Evolutionary conservation across 2,113 vertebrate species (phyloP), one percentile per base, ranked within the genome.

Genomic region (Edolisoma coerulescens): DNA sequence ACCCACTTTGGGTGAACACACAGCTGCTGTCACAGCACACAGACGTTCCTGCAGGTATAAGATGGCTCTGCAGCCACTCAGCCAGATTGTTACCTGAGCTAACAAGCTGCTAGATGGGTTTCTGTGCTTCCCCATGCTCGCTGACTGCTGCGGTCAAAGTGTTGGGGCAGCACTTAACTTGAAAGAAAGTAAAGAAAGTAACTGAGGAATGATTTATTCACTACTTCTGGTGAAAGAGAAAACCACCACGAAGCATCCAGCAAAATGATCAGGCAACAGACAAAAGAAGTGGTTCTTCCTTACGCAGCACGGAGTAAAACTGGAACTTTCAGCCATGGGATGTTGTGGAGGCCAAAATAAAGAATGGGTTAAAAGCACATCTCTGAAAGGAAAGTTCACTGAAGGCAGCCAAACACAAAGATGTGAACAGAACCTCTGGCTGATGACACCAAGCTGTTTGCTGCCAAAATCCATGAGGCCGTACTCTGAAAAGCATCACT

Each of bases 171-270:
- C 93, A 84, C 77, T 96, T 92, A 75, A 92, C 76, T 86, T 74
- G 52, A 70, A 77, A 75, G 82, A 60, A 77, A 87, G 82, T 41
- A 76, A 79, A 68, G 92, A 89, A 80, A 68, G 79, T 61, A 95
- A 76, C 53, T 11, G 37, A 32, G 79, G 90, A 83, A 93, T 92
- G 82, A 94, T 94, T 96, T 93, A 95, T 96, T 92, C 90, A 76
- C 78, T 74, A 19, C 86, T 85, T 64, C 70, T 77, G 67, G 71
- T 42, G 33, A 71, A 82, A 78, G 61, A 71, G 53, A 73, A 70
- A 18, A 14, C 15, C 57, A 68, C 68, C 9, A 18, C 30, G 73
- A 35, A 87, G 56, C 65, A 85, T 79, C 78, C 88, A 93, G 87
- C 11, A 79, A 91, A 90, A 85, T 49, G 67, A 80, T 80, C 63